Percentiles rank a stretch among this genome's conserved stretches.
phyloP scores from a whole-genome alignment of 92 coral and sea anemone species.

The Parazoanthus swiftii region DNA sequence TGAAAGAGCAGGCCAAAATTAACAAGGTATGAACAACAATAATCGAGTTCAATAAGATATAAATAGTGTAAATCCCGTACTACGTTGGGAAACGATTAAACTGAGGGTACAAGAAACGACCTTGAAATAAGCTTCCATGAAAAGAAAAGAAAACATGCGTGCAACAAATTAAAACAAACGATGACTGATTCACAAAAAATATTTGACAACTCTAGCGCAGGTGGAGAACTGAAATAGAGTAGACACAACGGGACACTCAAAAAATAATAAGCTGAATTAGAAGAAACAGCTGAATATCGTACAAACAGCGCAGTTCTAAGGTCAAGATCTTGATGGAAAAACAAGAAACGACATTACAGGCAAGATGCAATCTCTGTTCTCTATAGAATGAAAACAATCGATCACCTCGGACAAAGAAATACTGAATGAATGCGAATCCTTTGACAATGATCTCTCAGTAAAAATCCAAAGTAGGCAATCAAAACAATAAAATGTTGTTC shows the following conservation, averaged over 20 bases:
- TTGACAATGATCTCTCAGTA: background rate
- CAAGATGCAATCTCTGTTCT: too few relatives aligned
- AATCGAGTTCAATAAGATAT: background rate
- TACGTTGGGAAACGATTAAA: background rate
- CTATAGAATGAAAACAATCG: too few relatives aligned
- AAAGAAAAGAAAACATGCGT: background rate
- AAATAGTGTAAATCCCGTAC: background rate
- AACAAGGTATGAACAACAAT: background rate
- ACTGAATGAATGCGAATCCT: background rate
- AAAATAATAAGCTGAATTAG: background rate
- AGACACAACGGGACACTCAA: background rate
- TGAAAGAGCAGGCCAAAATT: background rate
- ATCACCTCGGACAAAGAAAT: background rate
- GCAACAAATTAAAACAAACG: background rate
- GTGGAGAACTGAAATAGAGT: background rate
- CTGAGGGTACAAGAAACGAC: background rate
- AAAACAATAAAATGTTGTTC: too few relatives aligned
- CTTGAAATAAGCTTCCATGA: background rate
- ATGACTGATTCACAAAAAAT: background rate
- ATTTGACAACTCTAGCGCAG: background rate
- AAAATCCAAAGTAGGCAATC: background rate
- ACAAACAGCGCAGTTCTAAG: background rate
- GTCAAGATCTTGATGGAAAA: background rate
- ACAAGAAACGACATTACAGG: background rate
- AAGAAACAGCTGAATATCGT: background rate